Base-by-base conservation (phyloP, 2,113 vertebrate genomes). In the Neomonachus schauinslandi region DNA sequence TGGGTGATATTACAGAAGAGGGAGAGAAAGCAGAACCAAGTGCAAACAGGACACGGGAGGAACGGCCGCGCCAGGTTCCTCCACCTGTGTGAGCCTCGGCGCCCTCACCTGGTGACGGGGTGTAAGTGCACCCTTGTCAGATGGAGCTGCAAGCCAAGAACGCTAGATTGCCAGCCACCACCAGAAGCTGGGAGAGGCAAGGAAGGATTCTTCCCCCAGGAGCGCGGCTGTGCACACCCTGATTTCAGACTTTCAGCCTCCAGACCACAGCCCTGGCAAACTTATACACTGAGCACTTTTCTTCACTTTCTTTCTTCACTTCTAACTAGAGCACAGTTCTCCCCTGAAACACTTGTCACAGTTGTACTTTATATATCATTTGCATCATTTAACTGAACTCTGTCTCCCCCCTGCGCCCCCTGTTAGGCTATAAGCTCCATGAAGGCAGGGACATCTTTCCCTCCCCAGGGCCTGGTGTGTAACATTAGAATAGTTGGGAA, bases 51-150 rank as follows among this genome's bases (percentile, higher is more conserved):
- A 14, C 31, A 4, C 59, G 12, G 49, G 57, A 28, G 33, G 12
- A 26, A 2, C n/a, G 1, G 33, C 28, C 18, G 14, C 4, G 6
- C 15, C 24, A 1, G 0, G 7, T 57, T 4, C 9, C 67, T 26
- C 42, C 22, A 5, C 49, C 85, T 72, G 65, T 1, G n/a, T 5
- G 15, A 18, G 24, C 49, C 49, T 49, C 21, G 0, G 46, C 33
- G 14, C 46, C 84, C 63, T 72, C 49, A 7, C 24, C 67, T 5
- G 42, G 19, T 49, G 12, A 26, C 8, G 3, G 21, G n/a, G 14
- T 2, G n/a, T n/a, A 39, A n/a, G 21, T 36, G 79, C 79, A 14
- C 53, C 1, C 9, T 39, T 14, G 22, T 33, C 33, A 22, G 77
- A 22, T 1, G 3, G 10, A 12, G 18, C 33, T 13, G 3, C 28